These are phyloP conservation scores for Erebia palarica DNA, from an alignment of 2,888 invertebrate species.

Conservation along the genomic window DNA sequence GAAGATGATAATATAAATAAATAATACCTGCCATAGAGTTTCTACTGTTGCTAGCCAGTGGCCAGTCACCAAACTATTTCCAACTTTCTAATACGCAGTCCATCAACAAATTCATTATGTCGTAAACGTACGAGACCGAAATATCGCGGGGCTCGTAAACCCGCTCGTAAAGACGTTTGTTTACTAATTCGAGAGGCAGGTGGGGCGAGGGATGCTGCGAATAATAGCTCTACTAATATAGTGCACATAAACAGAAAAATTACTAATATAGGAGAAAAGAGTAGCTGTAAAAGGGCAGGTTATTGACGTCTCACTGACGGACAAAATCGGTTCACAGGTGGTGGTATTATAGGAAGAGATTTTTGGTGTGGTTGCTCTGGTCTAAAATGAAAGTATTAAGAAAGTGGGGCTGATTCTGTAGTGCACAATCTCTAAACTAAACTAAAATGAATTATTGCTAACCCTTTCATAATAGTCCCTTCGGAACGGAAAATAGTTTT, in stretches of 20 bases:
- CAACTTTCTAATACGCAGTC: constrained; percentile 81
- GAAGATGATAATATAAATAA: too few relatives aligned
- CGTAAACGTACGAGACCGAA: constrained; percentile 81
- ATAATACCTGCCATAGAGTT: not conserved
- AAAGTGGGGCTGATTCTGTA: too few relatives aligned
- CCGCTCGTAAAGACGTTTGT: constrained; percentile 82
- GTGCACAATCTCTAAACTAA: too few relatives aligned
- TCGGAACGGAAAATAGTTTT: too few relatives aligned
- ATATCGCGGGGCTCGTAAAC: constrained; percentile 81
- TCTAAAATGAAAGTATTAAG: not conserved
- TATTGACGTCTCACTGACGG: not conserved
- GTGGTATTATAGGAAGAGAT: not conserved
- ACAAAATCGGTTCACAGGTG: not conserved
- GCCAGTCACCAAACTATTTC: constrained; percentile 77
- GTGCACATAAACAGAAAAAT: constrained; percentile 37
- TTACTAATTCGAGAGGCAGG: constrained; percentile 82
- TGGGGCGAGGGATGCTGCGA: constrained; percentile 75
- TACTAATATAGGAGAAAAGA: constrained; percentile 15
- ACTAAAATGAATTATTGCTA: too few relatives aligned
- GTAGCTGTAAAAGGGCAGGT: not conserved
- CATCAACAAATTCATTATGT: constrained; percentile 83
- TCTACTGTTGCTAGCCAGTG: constrained; percentile 41
- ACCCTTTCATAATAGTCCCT: too few relatives aligned
- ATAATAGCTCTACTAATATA: constrained; percentile 54
- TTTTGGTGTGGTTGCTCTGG: not conserved